These are phyloP conservation scores for Yponomeuta sedellus DNA, from an alignment of 2,888 invertebrate genomes.

Conservation along the genomic window DNA sequence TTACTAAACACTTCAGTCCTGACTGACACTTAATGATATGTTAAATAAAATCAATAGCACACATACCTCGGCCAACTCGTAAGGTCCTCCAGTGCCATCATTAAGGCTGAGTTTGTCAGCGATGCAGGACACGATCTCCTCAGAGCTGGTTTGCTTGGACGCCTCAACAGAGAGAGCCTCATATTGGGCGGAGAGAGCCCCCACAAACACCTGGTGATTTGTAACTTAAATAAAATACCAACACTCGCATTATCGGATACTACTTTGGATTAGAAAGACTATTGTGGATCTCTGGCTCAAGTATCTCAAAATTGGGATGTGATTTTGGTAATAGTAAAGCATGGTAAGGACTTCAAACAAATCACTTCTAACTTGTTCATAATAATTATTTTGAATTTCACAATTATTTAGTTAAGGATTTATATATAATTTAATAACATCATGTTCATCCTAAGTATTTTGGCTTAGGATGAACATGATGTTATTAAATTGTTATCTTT, in stretches of 20 bases:
- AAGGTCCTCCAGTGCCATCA: slow-evolving; percentile 78
- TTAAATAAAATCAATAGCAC: not conserved
- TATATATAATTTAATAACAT: too few relatives aligned
- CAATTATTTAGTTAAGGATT: not conserved
- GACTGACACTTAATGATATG: too few relatives aligned
- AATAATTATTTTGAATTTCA: not conserved
- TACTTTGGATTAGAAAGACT: too few relatives aligned
- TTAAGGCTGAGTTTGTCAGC: slow-evolving; percentile 79
- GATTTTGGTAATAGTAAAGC: too few relatives aligned
- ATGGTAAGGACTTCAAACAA: too few relatives aligned
- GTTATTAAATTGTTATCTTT: slow-evolving; percentile 12
- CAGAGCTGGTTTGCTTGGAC: slow-evolving; percentile 93
- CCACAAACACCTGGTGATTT: slow-evolving; percentile 86
- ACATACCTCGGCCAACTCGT: slow-evolving; percentile 86
- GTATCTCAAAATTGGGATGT: too few relatives aligned
- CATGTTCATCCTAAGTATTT: too few relatives aligned
- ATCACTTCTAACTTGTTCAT: too few relatives aligned
- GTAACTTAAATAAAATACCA: not conserved
- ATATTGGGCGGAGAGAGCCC: slow-evolving; percentile 90
- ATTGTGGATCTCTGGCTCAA: too few relatives aligned
- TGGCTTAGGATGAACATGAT: not conserved
- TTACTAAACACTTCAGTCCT: too few relatives aligned
- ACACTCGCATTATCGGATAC: not conserved
- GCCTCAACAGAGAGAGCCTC: slow-evolving; percentile 94
- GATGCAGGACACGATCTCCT: slow-evolving; percentile 93